phyloP scores from a whole-genome alignment of 2,797 vertebrate genomes.

The Enteromius anoplus region DNA sequence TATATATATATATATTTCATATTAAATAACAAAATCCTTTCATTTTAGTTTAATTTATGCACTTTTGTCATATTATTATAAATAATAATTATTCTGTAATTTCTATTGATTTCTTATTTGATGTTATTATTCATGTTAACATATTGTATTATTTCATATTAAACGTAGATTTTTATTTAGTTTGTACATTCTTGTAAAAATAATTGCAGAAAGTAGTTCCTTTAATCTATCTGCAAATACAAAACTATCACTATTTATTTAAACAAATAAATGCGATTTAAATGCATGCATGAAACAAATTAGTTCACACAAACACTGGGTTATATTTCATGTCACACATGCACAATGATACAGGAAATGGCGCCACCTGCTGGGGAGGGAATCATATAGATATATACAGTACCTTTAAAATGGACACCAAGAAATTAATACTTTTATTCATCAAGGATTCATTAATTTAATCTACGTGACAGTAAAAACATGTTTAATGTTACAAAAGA shows the following conservation, averaged over 20 bases:
- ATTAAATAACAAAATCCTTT: no score
- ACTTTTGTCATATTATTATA: no score
- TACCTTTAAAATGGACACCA: no score
- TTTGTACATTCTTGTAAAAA: neutral
- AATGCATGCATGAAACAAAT: neutral
- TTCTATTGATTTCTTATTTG: no score
- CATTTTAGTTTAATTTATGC: no score
- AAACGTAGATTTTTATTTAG: neutral
- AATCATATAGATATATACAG: neutral
- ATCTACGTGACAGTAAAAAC: neutral
- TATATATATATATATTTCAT: no score
- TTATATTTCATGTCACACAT: neutral
- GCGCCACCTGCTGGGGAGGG: conserved; percentile 71
- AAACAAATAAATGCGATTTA: neutral
- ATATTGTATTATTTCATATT: neutral
- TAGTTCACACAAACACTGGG: neutral
- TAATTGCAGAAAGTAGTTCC: neutral
- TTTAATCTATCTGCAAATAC: neutral
- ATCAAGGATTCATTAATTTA: neutral
- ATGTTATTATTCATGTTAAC: no score
- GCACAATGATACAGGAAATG: conserved; percentile 29
- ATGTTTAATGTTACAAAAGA: neutral
- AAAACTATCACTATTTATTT: neutral
- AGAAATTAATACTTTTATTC: neutral
- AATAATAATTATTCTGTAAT: neutral